Base-by-base conservation (phyloP, 2,113 vertebrate species). In the Dunckerocampus dactyliophorus region DNA sequence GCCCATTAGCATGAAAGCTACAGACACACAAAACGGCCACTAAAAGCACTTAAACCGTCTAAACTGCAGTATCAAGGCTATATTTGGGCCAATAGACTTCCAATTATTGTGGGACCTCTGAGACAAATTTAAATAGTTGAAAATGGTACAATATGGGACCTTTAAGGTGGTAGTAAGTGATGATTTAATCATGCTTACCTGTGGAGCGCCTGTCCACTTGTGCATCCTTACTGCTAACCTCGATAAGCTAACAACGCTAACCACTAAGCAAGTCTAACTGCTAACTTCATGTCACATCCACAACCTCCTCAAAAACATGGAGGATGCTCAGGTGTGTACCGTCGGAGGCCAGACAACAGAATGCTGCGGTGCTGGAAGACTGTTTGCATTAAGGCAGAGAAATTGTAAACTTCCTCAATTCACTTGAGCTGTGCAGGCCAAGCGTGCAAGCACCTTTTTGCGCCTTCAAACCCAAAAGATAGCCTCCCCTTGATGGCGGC, bases 331-430 rank as follows among this genome's bases (percentile, higher is more conserved):
- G 16, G n/a, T 55, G n/a, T 37, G 65, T 37, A 70, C 45, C 59
- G 56, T 45, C n/a, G 34, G n/a, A 45, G 47, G 70, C 55, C 51
- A 62, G 62, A 46, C 65, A 63, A 62, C 62, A 16, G 52, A 51
- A 63, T 47, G 65, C 64, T 56, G 53, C 61, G 20, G 67, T 56
- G 42, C 76, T n/a, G 59, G 56, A 76, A 70, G 77, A 73, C 62
- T 47, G 28, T 78, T 67, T 75, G 68, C 71, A 69, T 88, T 90
- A 90, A 90, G 87, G 88, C 89, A 87, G 81, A 81, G 72, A 80
- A 72, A 82, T 75, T 87, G 87, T 90, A 86, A 88, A 88, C 83
- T 65, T 59, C 61, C 53, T 53, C n/a, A 13, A 54, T 56, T 65
- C 22, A 52, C 65, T 59, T 53, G 63, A 54, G 74, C 63, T n/a